Base-by-base conservation (phyloP, 92 coral and sea anemone species). In the Epizoanthus illoricatus region DNA sequence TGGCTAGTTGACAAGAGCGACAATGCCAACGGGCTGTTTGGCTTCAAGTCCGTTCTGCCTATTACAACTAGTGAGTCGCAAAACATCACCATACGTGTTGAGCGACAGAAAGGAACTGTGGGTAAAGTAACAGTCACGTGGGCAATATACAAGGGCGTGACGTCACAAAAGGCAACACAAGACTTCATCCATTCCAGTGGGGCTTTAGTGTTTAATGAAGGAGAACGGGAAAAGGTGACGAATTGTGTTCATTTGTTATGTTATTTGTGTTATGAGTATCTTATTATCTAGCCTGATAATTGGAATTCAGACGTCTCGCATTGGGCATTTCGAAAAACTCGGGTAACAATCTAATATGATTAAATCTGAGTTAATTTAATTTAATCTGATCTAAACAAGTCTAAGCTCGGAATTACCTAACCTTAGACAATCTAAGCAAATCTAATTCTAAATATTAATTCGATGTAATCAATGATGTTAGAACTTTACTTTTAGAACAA, bases 1-100 rank as follows among this genome's bases (percentile, higher is more conserved):
- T 41, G 45, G 49, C 72, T 60, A 96, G 99, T 96, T 54, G 88
- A 90, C 23, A 96, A 96, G 79, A 96, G 99, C 79, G 99, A 96
- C 91, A 93, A 96, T 74, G 99, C 99, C 65, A 96, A 96, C 79
- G 99, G 99, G 4, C 64, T 96, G 90, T 96, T 93, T 83, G 92
- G 90, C 13, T 96, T 96, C 83, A 68, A 63, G 28, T 86, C 98
- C 15, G 79, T 69, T 6, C 45, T 69, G 23, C 89, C 95, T 20
- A 79, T 86, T 13, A 80, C 73, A 17, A 76, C 89, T 23, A 58
- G 16, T 6, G 99, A 96, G 81, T 65, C 86, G 21, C 76, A 70
- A 47, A 96, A 93, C 79, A 86, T 88, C 24, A 89, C 90, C 57
- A 61, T 80, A 52, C 85, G 80, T 0, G 89, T 96, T 55, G 80